Evolutionary conservation across 2,113 vertebrate species (phyloP).

Genomic region (Hydropotes inermis): DNA sequence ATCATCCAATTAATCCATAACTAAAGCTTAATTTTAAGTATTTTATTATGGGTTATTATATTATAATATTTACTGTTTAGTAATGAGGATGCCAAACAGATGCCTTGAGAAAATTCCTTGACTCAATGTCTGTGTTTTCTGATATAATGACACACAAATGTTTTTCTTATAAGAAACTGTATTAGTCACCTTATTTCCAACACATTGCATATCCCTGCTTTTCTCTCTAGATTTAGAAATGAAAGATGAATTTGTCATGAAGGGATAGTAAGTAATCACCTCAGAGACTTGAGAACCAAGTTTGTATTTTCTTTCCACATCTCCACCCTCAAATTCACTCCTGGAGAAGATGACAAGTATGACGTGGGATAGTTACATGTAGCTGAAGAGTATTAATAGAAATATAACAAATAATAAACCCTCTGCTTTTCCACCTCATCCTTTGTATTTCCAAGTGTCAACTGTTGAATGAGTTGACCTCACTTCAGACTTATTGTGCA

Average conservation of each 20-base stretch:
- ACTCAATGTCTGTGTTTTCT: not conserved
- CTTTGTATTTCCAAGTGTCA: not conserved
- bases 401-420: not conserved
- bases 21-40: not conserved
- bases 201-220: not conserved
- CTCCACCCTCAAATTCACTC: not conserved
- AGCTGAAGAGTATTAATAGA: not conserved
- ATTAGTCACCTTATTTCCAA: not conserved
- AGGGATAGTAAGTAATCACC: not conserved
- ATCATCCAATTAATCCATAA: not conserved
- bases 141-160: not conserved
- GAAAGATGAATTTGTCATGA: not conserved
- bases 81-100: not conserved
- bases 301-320: not conserved
- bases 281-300: not conserved
- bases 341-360: fast-evolving
- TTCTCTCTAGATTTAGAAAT: not conserved
- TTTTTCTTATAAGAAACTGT: not conserved
- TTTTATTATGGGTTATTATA: not conserved
- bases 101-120: not conserved
- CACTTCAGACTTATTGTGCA: not conserved
- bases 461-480: not conserved
- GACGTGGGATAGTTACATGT: not conserved
- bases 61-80: not conserved
- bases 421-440: not conserved